phyloP scores from a whole-genome alignment of 2,797 vertebrate species.

The Ctenosaura bakeri region DNA sequence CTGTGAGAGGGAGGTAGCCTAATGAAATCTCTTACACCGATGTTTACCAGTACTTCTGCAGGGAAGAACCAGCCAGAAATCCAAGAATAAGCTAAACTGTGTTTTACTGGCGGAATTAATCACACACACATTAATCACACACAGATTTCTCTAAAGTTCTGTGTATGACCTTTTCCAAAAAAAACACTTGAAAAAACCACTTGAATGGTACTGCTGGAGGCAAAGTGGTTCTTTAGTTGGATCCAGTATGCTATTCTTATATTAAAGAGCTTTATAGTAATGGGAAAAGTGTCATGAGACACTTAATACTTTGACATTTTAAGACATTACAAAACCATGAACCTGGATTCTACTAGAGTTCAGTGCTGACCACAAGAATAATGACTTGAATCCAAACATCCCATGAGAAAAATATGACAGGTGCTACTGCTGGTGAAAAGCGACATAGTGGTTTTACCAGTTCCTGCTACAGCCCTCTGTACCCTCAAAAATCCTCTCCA shows the following conservation, averaged over 20 bases:
- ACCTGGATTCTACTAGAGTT: background rate
- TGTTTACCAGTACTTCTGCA: too few species aligned
- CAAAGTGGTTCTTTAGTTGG: background rate
- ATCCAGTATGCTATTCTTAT: slow-evolving; percentile 14
- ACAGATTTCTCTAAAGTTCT: background rate
- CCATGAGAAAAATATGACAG: background rate
- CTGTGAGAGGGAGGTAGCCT: too few species aligned
- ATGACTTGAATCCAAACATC: background rate
- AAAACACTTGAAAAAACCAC: too few species aligned
- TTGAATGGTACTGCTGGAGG: background rate
- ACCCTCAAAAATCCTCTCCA: background rate
- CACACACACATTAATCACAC: too few species aligned
- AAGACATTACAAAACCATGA: background rate
- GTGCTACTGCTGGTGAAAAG: background rate
- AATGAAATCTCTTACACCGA: too few species aligned
- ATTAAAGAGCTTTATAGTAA: slow-evolving; percentile 19
- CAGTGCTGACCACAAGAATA: background rate
- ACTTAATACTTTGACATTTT: background rate
- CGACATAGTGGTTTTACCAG: background rate
- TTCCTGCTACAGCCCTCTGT: background rate
- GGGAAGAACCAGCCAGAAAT: too few species aligned
- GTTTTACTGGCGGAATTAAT: too few species aligned
- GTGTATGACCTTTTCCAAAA: background rate
- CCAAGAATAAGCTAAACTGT: too few species aligned
- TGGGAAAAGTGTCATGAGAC: slow-evolving; percentile 1